phyloP scores from a whole-genome alignment of 2,888 invertebrate genomes.

The Archips crataeganus region DNA sequence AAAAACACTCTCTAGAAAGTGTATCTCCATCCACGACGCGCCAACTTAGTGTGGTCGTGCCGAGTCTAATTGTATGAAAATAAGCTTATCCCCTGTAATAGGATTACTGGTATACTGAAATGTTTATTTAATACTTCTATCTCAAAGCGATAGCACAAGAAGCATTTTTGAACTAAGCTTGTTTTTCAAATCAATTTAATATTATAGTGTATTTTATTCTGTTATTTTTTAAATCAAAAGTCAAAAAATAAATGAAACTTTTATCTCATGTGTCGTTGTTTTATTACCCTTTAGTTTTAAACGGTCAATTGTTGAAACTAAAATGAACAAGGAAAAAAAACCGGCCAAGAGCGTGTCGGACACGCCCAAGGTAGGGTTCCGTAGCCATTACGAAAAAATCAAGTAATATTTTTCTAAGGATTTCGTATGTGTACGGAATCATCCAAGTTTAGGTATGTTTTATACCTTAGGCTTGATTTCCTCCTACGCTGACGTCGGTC shows the following conservation, averaged over 20 bases:
- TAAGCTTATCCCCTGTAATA: background rate
- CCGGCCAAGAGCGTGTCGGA: too few relatives aligned
- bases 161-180: slow-evolving; percentile 31
- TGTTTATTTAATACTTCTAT: background rate
- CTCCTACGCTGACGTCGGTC: too few relatives aligned
- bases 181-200: slow-evolving; percentile 22
- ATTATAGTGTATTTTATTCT: slow-evolving; percentile 31
- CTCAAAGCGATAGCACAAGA: slow-evolving; percentile 29
- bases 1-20: too few relatives aligned
- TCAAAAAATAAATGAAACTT: slow-evolving; percentile 35
- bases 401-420: too few relatives aligned
- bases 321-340: too few relatives aligned
- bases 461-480: too few relatives aligned
- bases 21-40: background rate
- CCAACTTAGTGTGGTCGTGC: background rate
- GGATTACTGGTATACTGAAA: background rate
- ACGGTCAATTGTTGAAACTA: too few relatives aligned
- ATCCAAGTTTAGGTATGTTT: too few relatives aligned
- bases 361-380: too few relatives aligned
- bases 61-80: background rate
- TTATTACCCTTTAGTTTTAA: background rate
- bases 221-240: slow-evolving; percentile 35
- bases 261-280: slow-evolving; percentile 28
- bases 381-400: too few relatives aligned
- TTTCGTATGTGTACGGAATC: too few relatives aligned